Evolutionary conservation across 2,113 vertebrate genomes (phyloP).

Genomic region (Saimiri boliviensis): DNA sequence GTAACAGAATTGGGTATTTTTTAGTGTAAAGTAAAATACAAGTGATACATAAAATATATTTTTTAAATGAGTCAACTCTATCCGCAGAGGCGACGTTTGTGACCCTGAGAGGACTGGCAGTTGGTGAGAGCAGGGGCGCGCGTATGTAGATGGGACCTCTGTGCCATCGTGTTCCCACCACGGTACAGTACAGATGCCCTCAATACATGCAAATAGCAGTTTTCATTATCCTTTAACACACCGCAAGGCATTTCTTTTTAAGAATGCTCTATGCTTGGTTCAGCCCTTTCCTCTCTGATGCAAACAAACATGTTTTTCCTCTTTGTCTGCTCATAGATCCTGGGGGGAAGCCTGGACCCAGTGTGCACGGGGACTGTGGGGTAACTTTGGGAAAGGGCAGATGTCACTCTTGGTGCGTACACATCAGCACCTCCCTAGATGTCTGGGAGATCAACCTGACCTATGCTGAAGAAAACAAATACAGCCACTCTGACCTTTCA

Average conservation of each 20-base stretch:
- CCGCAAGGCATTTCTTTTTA: neutral
- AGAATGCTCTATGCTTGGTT: too few species aligned
- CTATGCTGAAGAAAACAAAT: neutral
- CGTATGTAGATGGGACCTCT: neutral
- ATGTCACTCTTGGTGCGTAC: neutral
- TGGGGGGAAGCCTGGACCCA: too few species aligned
- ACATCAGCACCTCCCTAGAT: neutral
- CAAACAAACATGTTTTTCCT: neutral
- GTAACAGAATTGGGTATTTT: neutral
- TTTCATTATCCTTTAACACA: neutral
- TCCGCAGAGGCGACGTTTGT: neutral
- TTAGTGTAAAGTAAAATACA: neutral
- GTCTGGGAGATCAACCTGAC: neutral
- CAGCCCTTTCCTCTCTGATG: neutral
- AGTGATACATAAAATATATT: neutral
- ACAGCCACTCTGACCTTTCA: neutral
- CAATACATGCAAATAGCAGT: neutral
- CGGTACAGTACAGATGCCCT: neutral
- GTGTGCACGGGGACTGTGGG: neutral
- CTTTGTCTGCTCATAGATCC: neutral
- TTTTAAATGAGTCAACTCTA: neutral
- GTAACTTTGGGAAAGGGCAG: neutral
- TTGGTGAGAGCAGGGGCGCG: neutral
- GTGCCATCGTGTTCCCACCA: neutral
- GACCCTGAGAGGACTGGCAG: neutral